Percentiles rank a stretch among this genome's conserved stretches.
phyloP scores from a whole-genome alignment of 2,888 invertebrate species.

The Limnephilus marmoratus region DNA sequence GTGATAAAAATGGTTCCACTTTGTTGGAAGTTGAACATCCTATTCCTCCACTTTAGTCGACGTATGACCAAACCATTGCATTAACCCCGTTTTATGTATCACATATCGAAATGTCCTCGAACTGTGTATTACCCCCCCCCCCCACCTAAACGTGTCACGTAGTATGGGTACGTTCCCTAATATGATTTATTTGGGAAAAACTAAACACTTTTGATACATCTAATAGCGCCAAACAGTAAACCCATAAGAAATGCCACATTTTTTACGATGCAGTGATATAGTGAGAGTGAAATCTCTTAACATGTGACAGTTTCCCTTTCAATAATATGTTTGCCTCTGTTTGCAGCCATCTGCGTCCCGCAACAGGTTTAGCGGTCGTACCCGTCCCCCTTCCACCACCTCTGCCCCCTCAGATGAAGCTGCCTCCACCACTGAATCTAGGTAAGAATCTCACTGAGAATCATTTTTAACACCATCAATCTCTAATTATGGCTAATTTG shows the following conservation, averaged over 20 bases:
- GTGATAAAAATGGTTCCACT: too few species aligned
- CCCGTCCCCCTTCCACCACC: slow-evolving; percentile 71
- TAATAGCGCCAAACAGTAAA: neutral
- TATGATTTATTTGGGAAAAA: neutral
- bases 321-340: neutral
- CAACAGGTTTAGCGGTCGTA: slow-evolving; percentile 72
- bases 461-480: neutral
- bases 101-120: too few species aligned
- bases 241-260: neutral
- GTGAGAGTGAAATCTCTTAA: neutral
- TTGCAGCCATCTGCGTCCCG: slow-evolving; percentile 69
- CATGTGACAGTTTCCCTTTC: neutral
- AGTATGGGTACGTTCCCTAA: too few species aligned
- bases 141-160: too few species aligned
- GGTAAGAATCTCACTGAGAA: neutral
- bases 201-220: neutral
- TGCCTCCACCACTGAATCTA: slow-evolving; percentile 69
- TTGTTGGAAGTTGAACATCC: too few species aligned
- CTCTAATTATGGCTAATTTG: too few species aligned
- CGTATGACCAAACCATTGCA: too few species aligned
- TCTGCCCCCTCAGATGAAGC: slow-evolving; percentile 68
- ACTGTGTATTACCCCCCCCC: too few species aligned
- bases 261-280: neutral
- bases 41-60: too few species aligned
- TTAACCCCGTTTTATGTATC: too few species aligned